Evolutionary conservation across 1,140 invertebrate genomes (phyloP), one percentile per base, ranked within the genome.

Genomic region (Pararge aegeria): DNA sequence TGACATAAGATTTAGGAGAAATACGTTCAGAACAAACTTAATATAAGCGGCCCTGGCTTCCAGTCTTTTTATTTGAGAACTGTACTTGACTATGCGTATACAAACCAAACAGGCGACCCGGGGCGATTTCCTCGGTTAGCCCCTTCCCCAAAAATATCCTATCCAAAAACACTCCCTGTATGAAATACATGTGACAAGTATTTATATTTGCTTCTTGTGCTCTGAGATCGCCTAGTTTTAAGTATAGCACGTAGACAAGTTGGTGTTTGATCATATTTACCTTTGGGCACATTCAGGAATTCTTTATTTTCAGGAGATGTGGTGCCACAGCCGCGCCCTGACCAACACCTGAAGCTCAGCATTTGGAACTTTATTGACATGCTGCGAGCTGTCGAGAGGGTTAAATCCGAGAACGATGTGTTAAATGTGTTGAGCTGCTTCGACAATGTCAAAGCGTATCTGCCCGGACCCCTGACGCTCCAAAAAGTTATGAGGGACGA

Each of bases 401-500:
- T 92, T 30, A 88, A 89, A 55, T 87, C 78, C 6, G 75, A 90
- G 30, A 73, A 34, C n/a, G 87, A 90, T 49, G 44, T 61, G 61
- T 90, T n/a, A 65, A 83, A 29, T 64, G 50, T 19, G 56, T 92
- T 13, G 71, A 59, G 49, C 62, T 66, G 75, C 13, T 53, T 86
- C 5, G 38, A 50, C 1, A 68, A 44, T 1, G 10, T 92, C 10
- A 37, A 66, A 2, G 44, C 69, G 15, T 75, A 78, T 55, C 84
- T 95, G 16, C 94, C 94, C 0, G 93, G 93, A 0, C 92, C 92
- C 1, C 55, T 93, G 20, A 95, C 93, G 0, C 83, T 92, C 12
- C 92, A 94, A 70, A 93, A 93, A 70, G 80, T 94, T 0, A 64
- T 52, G 20, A 57, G 62, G 13, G 21, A 56, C 3, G 86, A 90